Evolutionary conservation across 2,888 invertebrate species (phyloP), one percentile per base, ranked within the genome.

Genomic region (Phasia obesa): DNA sequence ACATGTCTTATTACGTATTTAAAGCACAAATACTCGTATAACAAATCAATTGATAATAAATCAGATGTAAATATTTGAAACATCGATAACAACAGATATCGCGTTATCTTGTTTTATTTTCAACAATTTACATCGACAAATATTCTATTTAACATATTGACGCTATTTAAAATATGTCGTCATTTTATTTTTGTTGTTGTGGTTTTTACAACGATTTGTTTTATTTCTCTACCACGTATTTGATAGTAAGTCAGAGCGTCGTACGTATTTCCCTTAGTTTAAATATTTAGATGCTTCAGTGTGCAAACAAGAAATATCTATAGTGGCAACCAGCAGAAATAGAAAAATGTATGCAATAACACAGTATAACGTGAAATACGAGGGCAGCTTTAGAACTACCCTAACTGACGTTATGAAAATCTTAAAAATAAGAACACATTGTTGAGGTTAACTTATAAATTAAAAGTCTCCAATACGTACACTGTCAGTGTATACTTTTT

Each of bases 161-260:
- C 59, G 64, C 42, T 71, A 49, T 70, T 76, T 59, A 27, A 38
- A 71, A 51, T 67, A 53, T 67, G 65, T 73, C 60, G 65, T 79
- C 79, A 70, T 42, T n/a, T n/a, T n/a, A n/a, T 62, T 38, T 42
- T 51, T 67, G 47, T 64, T 65, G 49, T 47, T 49, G 57, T 44
- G 59, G 44, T 17, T 55, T 62, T 53, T 62, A 42, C 31, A 25
- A n/a, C 19, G 13, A 23, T 44, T 42, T 11, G 44, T 69, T 55
- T 13, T 13, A 13, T 27, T 57, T 47, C 17, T 59, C 23, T 70
- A 42, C 42, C 27, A 70, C 25, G 27, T 27, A 47, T 57, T 70
- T 51, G 9, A 35, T 23, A 6, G 55, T 38, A n/a, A n/a, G n/a
- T n/a, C n/a, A n/a, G n/a, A n/a, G n/a, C n/a, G n/a, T n/a, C n/a